Conservation (phyloP, 2,113 vertebrate species). For the Halcyon senegalensis region DNA sequence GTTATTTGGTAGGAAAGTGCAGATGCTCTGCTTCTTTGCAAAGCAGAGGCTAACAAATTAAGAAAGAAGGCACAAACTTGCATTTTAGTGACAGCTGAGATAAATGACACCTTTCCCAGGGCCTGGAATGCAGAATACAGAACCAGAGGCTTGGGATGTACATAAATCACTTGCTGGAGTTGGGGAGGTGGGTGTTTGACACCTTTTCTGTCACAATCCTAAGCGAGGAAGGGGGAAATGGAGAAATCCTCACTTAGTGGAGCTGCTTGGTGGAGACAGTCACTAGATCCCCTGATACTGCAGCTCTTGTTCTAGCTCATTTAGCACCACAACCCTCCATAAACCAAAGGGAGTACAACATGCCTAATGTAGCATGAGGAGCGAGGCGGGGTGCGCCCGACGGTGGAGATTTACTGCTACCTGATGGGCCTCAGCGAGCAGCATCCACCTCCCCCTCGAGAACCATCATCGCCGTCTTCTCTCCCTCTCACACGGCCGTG, state of each 20-base stretch:
- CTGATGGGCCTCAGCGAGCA: slow-evolving; percentile 18
- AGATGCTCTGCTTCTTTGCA: neutral
- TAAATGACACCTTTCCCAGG: neutral
- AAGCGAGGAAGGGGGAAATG: neutral
- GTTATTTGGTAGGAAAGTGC: neutral
- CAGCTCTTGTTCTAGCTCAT: slow-evolving; percentile 66
- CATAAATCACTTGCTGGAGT: neutral
- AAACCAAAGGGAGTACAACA: slow-evolving; percentile 64
- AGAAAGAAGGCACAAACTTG: neutral
- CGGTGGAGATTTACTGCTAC: slow-evolving; percentile 65
- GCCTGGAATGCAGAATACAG: neutral
- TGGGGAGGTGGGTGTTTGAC: neutral
- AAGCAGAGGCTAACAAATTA: neutral
- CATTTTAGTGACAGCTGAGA: neutral
- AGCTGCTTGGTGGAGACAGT: slow-evolving; percentile 19
- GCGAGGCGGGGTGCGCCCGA: slow-evolving; percentile 1
- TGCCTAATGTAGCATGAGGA: slow-evolving; percentile 70
- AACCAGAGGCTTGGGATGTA: neutral
- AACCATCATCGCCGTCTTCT: neutral
- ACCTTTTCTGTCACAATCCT: neutral
- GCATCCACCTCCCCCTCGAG: neutral
- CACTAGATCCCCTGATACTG: slow-evolving; percentile 39
- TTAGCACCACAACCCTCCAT: slow-evolving; percentile 60
- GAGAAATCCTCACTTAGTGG: slow-evolving; percentile 7
- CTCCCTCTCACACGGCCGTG: neutral